phyloP scores from a whole-genome alignment of 92 coral and sea anemone genomes.

The Parazoanthus swiftii region DNA sequence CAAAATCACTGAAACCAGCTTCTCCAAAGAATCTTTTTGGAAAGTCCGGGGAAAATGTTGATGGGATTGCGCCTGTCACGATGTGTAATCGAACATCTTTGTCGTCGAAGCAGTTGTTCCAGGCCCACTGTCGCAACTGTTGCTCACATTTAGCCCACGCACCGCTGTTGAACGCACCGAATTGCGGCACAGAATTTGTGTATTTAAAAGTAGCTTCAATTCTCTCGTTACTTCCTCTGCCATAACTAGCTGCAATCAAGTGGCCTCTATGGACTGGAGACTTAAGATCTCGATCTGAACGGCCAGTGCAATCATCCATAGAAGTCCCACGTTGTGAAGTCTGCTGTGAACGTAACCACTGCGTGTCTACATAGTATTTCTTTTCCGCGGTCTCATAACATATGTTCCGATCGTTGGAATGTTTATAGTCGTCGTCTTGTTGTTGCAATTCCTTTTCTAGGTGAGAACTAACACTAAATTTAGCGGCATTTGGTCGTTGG shows the following conservation, averaged over 20 bases:
- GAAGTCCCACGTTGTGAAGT: neutral
- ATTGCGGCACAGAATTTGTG: constrained; percentile 28
- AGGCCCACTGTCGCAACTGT: constrained; percentile 9
- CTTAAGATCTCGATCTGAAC: neutral
- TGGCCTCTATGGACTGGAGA: constrained; percentile 22
- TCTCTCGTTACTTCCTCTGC: neutral
- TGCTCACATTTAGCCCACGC: neutral
- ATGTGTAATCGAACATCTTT: constrained; percentile 17
- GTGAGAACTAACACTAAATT: neutral
- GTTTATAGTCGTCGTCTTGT: neutral
- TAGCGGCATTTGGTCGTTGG: neutral
- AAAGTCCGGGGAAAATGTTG: neutral
- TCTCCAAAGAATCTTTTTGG: constrained; percentile 29
- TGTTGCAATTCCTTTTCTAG: neutral
- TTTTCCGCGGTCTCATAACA: neutral
- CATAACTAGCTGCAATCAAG: constrained; percentile 15
- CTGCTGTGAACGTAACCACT: neutral
- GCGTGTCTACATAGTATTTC: neutral
- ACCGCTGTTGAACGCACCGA: constrained; percentile 2
- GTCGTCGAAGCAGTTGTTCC: neutral
- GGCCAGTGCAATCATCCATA: neutral
- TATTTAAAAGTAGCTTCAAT: constrained; percentile 7
- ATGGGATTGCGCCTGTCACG: constrained; percentile 42
- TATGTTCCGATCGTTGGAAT: neutral
- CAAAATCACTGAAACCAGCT: constrained; percentile 47